Conservation (phyloP, 2,113 vertebrate genomes). For the Drymodes brunneopygia region DNA sequence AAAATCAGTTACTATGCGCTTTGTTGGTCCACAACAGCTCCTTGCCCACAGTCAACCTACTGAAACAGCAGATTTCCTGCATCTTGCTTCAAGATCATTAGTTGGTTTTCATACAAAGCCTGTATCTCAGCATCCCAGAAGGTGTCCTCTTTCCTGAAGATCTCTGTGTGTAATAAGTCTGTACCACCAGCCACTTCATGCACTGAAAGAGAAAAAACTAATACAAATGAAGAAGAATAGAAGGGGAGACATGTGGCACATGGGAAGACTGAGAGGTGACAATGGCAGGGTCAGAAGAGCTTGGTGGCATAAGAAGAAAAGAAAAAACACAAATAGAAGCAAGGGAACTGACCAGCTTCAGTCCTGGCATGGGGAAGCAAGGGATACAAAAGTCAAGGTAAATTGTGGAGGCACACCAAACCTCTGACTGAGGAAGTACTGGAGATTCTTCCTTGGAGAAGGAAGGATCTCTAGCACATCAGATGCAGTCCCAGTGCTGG, state of each 20-base stretch:
- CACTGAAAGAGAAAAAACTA: background rate
- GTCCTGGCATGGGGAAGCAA: background rate
- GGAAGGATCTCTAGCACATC: background rate
- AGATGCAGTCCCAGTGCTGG: background rate
- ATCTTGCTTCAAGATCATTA: background rate
- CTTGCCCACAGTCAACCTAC: background rate
- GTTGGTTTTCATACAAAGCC: background rate
- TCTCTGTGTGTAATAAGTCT: background rate
- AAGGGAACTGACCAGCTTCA: background rate
- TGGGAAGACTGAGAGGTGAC: background rate
- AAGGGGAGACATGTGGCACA: background rate
- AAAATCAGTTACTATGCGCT: background rate
- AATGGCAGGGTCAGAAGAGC: background rate
- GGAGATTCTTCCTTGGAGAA: background rate
- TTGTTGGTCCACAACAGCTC: background rate
- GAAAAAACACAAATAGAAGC: background rate
- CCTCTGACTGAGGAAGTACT: background rate
- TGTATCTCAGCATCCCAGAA: background rate
- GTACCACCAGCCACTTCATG: background rate
- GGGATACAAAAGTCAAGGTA: background rate
- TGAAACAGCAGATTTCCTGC: background rate
- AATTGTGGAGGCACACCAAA: background rate
- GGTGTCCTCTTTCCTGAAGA: background rate
- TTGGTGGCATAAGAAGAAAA: background rate
- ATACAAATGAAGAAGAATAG: background rate